Base-by-base conservation (phyloP, 2,797 vertebrate species). In the Halcyon badia region DNA sequence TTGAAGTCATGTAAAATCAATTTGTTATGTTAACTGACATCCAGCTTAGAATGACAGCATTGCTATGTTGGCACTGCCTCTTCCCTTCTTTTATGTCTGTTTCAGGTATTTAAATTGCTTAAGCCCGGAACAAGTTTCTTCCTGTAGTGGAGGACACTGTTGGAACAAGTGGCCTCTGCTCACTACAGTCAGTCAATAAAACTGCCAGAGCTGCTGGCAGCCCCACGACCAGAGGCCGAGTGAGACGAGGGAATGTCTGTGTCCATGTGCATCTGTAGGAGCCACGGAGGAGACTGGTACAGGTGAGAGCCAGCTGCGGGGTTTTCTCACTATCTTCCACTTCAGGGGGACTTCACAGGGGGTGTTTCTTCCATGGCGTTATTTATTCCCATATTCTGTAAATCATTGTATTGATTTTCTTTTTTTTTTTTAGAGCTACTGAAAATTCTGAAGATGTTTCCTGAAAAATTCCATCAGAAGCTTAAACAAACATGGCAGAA, bases 201-300 rank as follows among this genome's bases (percentile, higher is more conserved):
- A 4, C 44, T 39, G 35, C 39, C 24, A 20, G 51, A 51, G 56
- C 19, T 37, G 25, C 2, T 7, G 70, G 44, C 57, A 71, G 62
- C 62, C 30, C 31, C 1, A 2, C 1, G 8, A 21, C 18, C 17
- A 1, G 46, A 15, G 73, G 70, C 51, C 51, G 37, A 31, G 37
- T 4, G 16, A 37, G 30, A 16, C 21, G 19, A 33, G 60, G 81
- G 14, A 33, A 11, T 3, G 49, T 11, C 22, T 54, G 2, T 0
- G 11, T 3, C 89, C 79, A 4, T 0, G 0, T 2, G 37, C 18
- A 41, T 26, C 37, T 19, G 1, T 0, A 11, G 71, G 52, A 68
- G 42, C 62, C 2, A 6, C 4, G 30, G 35, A 35, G 37, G 42
- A 49, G 28, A 20, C 2, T 1, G 2, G 28, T 6, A 51, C 14